A percentile compares a stretch with the other conserved stretches of the same genome.
Evolutionary conservation across 2,797 vertebrate species (phyloP).

Genomic region (Labroides dimidiatus): DNA sequence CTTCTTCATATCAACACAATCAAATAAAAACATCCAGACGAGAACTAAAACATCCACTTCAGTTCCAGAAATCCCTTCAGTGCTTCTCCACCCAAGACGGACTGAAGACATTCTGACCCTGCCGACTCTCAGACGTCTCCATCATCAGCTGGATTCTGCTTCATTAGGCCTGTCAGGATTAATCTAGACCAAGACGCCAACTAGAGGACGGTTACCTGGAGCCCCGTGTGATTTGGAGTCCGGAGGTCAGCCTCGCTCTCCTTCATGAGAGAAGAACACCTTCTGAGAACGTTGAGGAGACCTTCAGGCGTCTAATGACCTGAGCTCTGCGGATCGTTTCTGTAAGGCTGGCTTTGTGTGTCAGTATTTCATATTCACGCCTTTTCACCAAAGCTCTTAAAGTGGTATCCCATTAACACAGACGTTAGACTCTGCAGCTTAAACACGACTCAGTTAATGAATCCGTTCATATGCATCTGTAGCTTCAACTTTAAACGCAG

Average conservation of each 20-base stretch:
- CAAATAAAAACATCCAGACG: no score
- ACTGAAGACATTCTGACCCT: no score
- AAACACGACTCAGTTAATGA: no score
- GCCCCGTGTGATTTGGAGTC: conserved; percentile 54
- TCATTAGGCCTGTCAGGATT: conserved; percentile 52
- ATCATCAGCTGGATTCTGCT: conserved; percentile 21
- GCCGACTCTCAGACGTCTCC: no score
- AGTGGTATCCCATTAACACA: conserved; percentile 12
- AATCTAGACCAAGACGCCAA: no score
- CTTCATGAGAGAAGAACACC: conserved; percentile 58
- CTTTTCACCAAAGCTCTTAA: conserved; percentile 9
- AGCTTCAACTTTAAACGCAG: conserved; percentile 16
- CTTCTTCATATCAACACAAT: no score
- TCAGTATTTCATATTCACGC: conserved; percentile 10
- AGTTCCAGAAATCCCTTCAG: no score
- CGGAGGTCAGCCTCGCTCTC: conserved; percentile 57
- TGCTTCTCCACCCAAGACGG: no score
- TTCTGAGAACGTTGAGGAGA: conserved; percentile 43
- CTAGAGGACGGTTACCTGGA: conserved; percentile 28
- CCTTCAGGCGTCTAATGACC: conserved; percentile 34
- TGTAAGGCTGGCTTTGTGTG: conserved; percentile 36
- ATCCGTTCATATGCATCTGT: conserved; percentile 13
- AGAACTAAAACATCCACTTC: no score
- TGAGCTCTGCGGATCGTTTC: conserved; percentile 16
- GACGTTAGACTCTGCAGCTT: no score